Conservation (phyloP, 2,888 invertebrate species). For the Stegophylla sp. region DNA sequence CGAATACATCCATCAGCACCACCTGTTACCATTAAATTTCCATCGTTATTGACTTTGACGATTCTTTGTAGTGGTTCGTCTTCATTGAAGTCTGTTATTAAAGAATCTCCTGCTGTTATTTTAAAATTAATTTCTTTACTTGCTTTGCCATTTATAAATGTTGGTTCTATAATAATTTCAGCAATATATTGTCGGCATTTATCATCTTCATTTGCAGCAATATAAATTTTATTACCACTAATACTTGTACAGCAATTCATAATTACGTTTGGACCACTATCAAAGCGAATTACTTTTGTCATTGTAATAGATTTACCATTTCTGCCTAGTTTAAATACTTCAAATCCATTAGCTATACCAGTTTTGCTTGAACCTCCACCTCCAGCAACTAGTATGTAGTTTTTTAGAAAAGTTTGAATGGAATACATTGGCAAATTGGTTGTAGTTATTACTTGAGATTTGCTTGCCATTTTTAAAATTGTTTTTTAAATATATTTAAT, state of each 20-base stretch:
- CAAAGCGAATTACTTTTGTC: constrained; percentile 86
- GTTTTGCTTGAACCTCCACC: constrained; percentile 97
- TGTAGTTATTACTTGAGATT: constrained; percentile 72
- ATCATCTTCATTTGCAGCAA: constrained; percentile 91
- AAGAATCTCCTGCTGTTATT: constrained; percentile 21
- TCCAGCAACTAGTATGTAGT: constrained; percentile 94
- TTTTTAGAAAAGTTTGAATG: constrained; percentile 85
- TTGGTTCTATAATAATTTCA: constrained; percentile 43
- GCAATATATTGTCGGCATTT: constrained; percentile 81
- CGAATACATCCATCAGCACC: constrained; percentile 88
- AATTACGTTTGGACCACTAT: constrained; percentile 86
- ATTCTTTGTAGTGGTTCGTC: constrained; percentile 86
- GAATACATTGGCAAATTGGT: constrained; percentile 94
- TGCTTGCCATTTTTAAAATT: constrained; percentile 31
- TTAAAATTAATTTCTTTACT: constrained; percentile 45
- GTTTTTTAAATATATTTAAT: not conserved
- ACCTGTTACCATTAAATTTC: constrained; percentile 85
- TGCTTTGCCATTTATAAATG: constrained; percentile 22
- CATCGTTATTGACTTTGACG: constrained; percentile 78
- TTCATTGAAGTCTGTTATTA: constrained; percentile 46
- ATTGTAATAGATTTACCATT: constrained; percentile 83
- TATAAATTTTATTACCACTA: constrained; percentile 76
- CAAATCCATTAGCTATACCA: constrained; percentile 96
- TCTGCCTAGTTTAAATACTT: constrained; percentile 89
- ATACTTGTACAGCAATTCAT: constrained; percentile 87